Evolutionary conservation across 2,797 vertebrate genomes (phyloP).

Genomic region (Caiman crocodilus): DNA sequence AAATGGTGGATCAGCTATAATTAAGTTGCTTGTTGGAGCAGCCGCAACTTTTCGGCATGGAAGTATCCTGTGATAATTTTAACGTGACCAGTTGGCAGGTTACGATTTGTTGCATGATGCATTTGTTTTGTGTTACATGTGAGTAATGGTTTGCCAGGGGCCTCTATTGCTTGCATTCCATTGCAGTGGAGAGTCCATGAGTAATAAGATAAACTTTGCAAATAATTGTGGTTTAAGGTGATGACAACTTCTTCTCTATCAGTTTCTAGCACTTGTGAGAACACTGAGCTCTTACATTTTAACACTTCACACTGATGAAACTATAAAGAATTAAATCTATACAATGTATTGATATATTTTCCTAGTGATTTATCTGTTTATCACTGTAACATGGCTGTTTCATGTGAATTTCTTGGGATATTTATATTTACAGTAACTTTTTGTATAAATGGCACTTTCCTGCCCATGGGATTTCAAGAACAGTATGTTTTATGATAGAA

Average conservation of each 20-base stretch:
- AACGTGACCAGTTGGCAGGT: no score
- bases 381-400: not conserved
- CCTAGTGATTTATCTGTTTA: not conserved
- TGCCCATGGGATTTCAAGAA: not conserved
- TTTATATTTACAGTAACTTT: not conserved
- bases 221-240: not conserved
- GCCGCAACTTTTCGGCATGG: no score
- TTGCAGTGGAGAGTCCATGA: not conserved
- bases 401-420: not conserved
- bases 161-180: no score
- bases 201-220: not conserved
- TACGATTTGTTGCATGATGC: no score
- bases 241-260: not conserved
- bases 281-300: not conserved
- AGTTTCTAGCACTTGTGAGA: not conserved
- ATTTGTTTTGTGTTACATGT: no score
- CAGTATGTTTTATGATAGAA: conserved; percentile 1
- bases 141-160: no score
- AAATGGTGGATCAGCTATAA: no score
- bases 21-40: no score
- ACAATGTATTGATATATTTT: not conserved
- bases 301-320: not conserved
- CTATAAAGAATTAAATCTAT: not conserved
- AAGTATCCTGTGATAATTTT: no score
- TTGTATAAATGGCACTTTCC: not conserved